These are phyloP conservation scores for Orthosia incerta DNA, from an alignment of 2,888 invertebrate species.

Conservation along the genomic window DNA sequence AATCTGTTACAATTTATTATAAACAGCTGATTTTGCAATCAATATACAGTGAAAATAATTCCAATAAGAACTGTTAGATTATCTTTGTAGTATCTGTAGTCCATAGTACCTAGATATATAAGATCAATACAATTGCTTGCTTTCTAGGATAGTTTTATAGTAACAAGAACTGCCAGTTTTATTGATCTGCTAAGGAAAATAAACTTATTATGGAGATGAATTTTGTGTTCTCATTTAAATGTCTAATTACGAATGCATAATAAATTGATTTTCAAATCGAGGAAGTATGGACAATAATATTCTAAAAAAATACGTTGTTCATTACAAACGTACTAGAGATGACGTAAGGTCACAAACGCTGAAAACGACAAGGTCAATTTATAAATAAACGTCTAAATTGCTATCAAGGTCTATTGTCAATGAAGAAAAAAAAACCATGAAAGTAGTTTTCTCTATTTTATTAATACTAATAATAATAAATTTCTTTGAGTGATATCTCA, in stretches of 20 bases:
- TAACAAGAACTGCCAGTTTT: neutral
- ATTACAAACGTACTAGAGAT: constrained; percentile 64
- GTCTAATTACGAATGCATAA: neutral
- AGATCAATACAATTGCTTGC: neutral
- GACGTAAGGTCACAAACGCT: constrained; percentile 87
- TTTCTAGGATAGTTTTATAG: neutral
- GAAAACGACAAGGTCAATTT: constrained; percentile 87
- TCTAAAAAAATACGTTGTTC: constrained; percentile 21
- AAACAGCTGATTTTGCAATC: too few relatives aligned
- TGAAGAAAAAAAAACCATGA: neutral
- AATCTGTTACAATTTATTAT: neutral
- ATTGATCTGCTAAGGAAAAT: neutral
- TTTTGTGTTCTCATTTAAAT: neutral
- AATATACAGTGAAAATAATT: neutral
- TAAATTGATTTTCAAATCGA: neutral
- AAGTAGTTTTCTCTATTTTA: neutral
- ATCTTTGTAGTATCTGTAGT: neutral
- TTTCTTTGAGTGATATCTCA: neutral
- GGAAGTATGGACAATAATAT: neutral
- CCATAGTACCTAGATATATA: neutral
- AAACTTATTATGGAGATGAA: neutral
- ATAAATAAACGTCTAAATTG: constrained; percentile 78
- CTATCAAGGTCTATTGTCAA: constrained; percentile 56
- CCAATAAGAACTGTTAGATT: neutral
- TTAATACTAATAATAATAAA: neutral